phyloP scores from a whole-genome alignment of 2,113 vertebrate genomes.

The Microcebus griseorufus region DNA sequence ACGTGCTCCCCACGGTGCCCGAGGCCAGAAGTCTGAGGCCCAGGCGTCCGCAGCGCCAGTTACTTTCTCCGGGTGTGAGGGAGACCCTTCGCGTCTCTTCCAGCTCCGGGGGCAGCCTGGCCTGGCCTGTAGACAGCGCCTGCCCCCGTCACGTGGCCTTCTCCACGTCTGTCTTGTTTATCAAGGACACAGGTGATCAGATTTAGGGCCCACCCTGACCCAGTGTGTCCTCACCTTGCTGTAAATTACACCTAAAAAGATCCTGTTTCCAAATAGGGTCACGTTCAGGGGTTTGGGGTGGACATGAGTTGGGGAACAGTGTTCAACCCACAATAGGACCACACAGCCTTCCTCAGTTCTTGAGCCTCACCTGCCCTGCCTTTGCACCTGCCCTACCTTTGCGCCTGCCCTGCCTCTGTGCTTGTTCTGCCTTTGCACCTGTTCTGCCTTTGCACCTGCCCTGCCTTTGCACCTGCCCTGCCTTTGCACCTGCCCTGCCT shows the following conservation, averaged over 20 bases:
- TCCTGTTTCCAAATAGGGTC: background rate
- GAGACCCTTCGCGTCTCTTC: fast-evolving
- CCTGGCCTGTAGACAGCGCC: fast-evolving
- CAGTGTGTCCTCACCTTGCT: too few relatives aligned
- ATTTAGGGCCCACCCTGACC: background rate
- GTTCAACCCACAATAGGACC: fast-evolving
- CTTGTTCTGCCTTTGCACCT: too few relatives aligned
- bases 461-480: too few relatives aligned
- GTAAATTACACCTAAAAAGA: fast-evolving
- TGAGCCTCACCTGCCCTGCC: fast-evolving
- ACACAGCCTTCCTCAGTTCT: too few relatives aligned
- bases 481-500: too few relatives aligned
- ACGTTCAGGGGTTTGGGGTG: fast-evolving
- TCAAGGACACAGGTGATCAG: fast-evolving
- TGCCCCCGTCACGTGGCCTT: fast-evolving
- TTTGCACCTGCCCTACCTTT: too few relatives aligned
- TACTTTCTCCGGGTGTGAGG: background rate
- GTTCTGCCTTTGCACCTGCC: fast-evolving
- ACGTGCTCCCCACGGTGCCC: fast-evolving
- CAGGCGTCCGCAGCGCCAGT: background rate
- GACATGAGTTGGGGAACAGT: fast-evolving
- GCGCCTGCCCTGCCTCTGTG: too few relatives aligned
- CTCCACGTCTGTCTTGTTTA: background rate
- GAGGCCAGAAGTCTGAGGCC: too few relatives aligned
- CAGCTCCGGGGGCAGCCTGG: fast-evolving